Conservation (phyloP, 2,113 vertebrate species). For the Passer montanus region DNA sequence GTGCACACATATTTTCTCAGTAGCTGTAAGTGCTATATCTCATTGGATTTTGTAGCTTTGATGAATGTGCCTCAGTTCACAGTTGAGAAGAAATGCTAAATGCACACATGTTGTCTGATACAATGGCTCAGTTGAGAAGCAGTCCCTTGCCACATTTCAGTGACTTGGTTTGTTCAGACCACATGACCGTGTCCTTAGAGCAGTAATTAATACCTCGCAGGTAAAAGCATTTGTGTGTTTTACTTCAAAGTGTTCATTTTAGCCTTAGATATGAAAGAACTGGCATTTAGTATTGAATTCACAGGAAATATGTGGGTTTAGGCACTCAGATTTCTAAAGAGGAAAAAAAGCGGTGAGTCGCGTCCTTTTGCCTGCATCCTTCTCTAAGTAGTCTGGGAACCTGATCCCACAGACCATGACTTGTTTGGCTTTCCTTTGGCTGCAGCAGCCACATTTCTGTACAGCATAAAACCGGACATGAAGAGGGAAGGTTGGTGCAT, state of each 20-base stretch:
- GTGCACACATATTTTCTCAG: not conserved
- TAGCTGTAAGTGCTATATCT: not conserved
- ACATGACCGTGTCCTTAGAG: not conserved
- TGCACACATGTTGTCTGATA: not conserved
- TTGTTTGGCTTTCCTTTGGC: not conserved
- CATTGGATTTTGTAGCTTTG: not conserved
- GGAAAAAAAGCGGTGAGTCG: not conserved
- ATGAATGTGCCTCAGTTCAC: not conserved
- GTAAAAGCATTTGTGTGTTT: constrained; percentile 12
- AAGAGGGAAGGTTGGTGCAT: not conserved
- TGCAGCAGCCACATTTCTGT: not conserved
- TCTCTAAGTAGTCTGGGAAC: not conserved
- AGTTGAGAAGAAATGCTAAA: not conserved
- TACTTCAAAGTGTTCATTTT: not conserved
- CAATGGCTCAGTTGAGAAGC: not conserved
- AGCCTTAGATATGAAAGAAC: not conserved
- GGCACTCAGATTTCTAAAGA: constrained; percentile 4
- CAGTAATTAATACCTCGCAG: not conserved
- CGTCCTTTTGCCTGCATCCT: not conserved
- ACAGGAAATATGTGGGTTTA: not conserved
- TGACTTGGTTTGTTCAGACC: not conserved
- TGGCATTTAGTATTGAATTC: not conserved
- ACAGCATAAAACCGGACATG: not conserved
- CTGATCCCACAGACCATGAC: not conserved
- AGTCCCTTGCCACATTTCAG: not conserved